Evolutionary conservation across 2,113 vertebrate genomes (phyloP), one percentile per base, ranked within the genome.

Genomic region (Euleptes europaea): DNA sequence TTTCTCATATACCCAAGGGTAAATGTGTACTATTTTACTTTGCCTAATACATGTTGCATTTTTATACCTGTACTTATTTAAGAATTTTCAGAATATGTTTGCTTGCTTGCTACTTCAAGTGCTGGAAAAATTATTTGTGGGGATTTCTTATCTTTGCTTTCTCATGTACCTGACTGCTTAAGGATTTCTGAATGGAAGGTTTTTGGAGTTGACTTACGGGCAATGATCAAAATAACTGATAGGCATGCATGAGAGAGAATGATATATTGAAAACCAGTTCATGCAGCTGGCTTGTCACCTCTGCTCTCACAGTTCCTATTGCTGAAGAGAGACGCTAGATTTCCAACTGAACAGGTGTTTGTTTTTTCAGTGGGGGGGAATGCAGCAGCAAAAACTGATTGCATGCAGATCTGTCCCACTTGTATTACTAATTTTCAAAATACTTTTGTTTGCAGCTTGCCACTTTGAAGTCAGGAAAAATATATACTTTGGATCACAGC

Each of bases 1-100:
- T 86, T 70, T 86, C 78, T 90, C 65, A 85, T 78, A 90, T 84
- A 91, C 80, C 63, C 44, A 82, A 85, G 90, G 80, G 89, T 88
- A 92, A 91, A 74, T 91, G 19, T 87, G 74, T 92, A 87, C 82
- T 91, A 88, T 91, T 93, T 91, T 89, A 94, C 65, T 86, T 88
- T 81, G 84, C 1, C 0, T 90, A 72, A 78, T 93, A 74, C 87
- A 84, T 85, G 47, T 79, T 88, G 84, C 89, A 84, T 82, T 93
- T 73, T 90, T 91, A 76, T 89, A 54, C 74, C 84, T 42, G 57
- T 86, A 88, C 17, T 80, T 35, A 23, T 33, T 23, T 66, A 84
- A 88, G 19, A 60, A 13, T 80, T 91, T 91, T 83, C 82, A 76
- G 76, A 76, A 38, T 91, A 82, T 82, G 88, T 89, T 90, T 78